Conservation (phyloP, 2,113 vertebrate species). For the Thymallus thymallus region DNA sequence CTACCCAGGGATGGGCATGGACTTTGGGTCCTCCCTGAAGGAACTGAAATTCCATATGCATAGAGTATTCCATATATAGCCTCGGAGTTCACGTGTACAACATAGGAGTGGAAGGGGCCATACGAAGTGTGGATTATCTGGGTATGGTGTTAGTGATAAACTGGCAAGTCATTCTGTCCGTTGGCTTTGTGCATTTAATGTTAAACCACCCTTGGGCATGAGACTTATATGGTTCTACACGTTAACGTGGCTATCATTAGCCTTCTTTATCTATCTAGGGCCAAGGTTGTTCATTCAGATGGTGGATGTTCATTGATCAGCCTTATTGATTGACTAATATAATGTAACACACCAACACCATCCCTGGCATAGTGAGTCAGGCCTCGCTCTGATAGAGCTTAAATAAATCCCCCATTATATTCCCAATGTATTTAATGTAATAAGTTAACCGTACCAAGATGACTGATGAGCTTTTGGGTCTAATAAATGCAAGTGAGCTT, state of each 20-base stretch:
- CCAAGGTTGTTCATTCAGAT: background rate
- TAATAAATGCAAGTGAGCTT: background rate
- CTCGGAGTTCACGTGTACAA: background rate
- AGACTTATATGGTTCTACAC: conserved; percentile 13
- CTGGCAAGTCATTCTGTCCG: background rate
- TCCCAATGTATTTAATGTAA: background rate
- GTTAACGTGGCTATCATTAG: conserved; percentile 1
- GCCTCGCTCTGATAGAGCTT: background rate
- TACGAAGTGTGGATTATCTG: background rate
- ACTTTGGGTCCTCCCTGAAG: background rate
- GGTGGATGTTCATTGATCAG: background rate
- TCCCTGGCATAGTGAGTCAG: background rate
- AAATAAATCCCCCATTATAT: background rate
- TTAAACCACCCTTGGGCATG: background rate
- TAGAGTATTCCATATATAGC: background rate
- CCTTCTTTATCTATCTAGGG: background rate
- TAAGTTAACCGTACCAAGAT: background rate
- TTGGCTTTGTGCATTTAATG: background rate
- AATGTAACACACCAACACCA: background rate
- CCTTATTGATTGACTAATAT: background rate
- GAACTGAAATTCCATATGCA: background rate
- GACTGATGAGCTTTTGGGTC: background rate
- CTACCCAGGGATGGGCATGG: background rate
- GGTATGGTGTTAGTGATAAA: background rate
- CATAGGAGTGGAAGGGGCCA: background rate